These are phyloP conservation scores for Pogoniulus pusillus DNA, from an alignment of 2,797 vertebrate genomes.

Conservation along the genomic window DNA sequence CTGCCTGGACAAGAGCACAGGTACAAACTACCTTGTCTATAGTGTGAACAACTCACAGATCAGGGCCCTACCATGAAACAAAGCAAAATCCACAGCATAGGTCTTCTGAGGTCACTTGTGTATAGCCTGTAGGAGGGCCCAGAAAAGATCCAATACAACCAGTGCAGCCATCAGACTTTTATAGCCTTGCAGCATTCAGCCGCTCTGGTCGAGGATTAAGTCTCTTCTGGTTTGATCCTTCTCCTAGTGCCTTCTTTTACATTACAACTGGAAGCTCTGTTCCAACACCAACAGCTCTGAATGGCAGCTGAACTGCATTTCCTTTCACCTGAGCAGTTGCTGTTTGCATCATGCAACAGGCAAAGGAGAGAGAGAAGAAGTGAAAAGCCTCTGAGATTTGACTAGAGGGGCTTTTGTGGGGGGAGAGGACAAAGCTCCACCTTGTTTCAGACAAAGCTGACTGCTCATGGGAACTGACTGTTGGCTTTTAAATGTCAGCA, in stretches of 20 bases:
- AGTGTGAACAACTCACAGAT: background rate
- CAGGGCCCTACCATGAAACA: background rate
- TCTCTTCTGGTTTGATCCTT: background rate
- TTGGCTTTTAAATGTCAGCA: conserved; percentile 68
- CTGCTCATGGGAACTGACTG: conserved; percentile 28
- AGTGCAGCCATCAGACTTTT: background rate
- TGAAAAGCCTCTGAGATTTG: background rate
- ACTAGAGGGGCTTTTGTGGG: background rate
- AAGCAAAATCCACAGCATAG: rapidly evolving
- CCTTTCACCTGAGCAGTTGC: background rate
- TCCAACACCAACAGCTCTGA: background rate
- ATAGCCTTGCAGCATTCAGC: background rate
- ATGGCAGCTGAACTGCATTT: background rate
- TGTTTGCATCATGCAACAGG: background rate
- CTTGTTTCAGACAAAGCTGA: conserved; percentile 1
- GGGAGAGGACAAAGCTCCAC: background rate
- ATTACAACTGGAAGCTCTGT: background rate
- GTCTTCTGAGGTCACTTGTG: background rate
- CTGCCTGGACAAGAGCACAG: background rate
- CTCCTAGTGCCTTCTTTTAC: background rate
- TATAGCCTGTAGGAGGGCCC: background rate
- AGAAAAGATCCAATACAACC: background rate
- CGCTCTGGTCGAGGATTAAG: background rate
- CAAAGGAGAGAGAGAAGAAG: background rate
- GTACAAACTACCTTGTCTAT: background rate